Evolutionary conservation across 2,113 vertebrate genomes (phyloP).

Genomic region (Myodes glareolus): DNA sequence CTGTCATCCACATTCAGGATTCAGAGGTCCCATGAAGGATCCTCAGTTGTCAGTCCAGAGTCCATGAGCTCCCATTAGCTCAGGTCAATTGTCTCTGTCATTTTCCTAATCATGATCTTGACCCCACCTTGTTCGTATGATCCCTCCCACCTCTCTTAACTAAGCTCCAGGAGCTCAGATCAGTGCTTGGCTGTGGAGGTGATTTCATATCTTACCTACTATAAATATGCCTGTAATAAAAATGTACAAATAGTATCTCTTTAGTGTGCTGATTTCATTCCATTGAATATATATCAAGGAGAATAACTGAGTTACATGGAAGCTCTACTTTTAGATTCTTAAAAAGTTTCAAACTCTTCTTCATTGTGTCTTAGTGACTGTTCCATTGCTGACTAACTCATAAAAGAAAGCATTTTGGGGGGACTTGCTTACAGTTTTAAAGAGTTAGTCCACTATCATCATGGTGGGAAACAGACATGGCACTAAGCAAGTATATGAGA

Average conservation of each 20-base stretch:
- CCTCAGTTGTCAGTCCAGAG: too few species aligned
- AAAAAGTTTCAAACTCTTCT: not conserved
- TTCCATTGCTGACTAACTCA: not conserved
- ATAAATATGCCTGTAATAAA: not conserved
- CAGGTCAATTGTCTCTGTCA: too few species aligned
- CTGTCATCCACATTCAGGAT: too few species aligned
- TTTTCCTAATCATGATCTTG: too few species aligned
- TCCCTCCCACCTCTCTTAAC: too few species aligned
- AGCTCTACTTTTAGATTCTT: not conserved
- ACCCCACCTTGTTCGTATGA: too few species aligned
- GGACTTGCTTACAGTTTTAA: not conserved
- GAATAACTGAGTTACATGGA: not conserved
- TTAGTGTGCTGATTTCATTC: not conserved
- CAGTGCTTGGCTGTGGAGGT: too few species aligned
- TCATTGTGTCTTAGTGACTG: not conserved
- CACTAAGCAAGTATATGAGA: not conserved
- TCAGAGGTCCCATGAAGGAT: too few species aligned
- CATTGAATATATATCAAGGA: not conserved
- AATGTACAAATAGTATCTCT: not conserved
- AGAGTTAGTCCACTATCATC: not conserved
- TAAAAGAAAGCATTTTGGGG: not conserved
- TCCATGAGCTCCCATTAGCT: too few species aligned
- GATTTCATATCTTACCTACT: not conserved
- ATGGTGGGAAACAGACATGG: not conserved
- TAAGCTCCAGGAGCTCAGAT: too few species aligned